Evolutionary conservation across 2,888 invertebrate genomes (phyloP).

Genomic region (Drosophila neotestacea): DNA sequence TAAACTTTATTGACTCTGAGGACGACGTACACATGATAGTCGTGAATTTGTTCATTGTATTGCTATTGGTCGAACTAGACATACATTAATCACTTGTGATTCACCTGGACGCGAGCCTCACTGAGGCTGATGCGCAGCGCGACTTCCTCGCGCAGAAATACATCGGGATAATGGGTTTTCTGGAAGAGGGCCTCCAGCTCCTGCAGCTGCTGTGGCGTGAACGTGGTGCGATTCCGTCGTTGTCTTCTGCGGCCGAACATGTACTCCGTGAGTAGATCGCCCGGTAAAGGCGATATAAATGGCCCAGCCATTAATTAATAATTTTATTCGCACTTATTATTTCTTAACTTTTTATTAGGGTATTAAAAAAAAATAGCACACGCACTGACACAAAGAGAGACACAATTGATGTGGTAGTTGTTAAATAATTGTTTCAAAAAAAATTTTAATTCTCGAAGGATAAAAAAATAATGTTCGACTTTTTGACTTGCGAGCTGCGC

Average conservation of each 20-base stretch:
- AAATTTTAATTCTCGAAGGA: background rate
- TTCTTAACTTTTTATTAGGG: background rate
- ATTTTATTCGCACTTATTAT: background rate
- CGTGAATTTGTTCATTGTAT: too few species aligned
- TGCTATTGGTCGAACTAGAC: background rate
- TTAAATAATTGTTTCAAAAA: conserved; percentile 8
- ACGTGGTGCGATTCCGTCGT: conserved; percentile 96
- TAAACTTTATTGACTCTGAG: too few species aligned
- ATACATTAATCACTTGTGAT: conserved; percentile 25
- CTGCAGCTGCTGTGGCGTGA: conserved; percentile 96
- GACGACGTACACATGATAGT: too few species aligned
- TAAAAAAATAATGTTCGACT: background rate
- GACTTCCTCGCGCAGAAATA: conserved; percentile 93
- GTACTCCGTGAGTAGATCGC: conserved; percentile 95
- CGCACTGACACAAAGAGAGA: background rate
- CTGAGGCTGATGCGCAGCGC: conserved; percentile 95
- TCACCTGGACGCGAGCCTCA: conserved; percentile 94
- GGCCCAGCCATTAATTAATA: conserved; percentile 91
- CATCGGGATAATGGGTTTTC: conserved; percentile 97
- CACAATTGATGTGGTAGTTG: conserved; percentile 3
- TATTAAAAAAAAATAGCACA: conserved; percentile 5
- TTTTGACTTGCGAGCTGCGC: conserved; percentile 58
- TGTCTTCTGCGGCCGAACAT: conserved; percentile 96
- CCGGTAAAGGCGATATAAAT: conserved; percentile 93
- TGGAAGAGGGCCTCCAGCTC: conserved; percentile 96